Conservation (phyloP, 2,888 invertebrate genomes). For the Lasioglossum oenotherae region DNA sequence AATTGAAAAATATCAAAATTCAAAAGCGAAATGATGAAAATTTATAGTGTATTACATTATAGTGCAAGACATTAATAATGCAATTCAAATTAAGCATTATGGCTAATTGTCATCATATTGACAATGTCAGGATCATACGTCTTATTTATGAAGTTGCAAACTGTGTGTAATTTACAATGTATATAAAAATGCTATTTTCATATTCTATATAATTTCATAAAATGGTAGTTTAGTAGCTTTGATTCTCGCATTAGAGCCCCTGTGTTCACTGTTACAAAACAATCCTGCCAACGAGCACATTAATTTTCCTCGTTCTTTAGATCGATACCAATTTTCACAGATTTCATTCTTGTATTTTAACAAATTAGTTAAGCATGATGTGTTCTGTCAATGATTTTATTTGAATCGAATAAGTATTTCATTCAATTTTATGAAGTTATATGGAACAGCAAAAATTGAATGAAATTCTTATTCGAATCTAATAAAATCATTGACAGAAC, state of each 20-base stretch:
- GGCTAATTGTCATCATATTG: too few species aligned
- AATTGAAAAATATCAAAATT: background rate
- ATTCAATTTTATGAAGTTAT: background rate
- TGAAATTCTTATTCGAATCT: background rate
- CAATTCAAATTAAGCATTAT: too few species aligned
- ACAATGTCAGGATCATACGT: too few species aligned
- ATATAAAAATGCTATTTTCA: background rate
- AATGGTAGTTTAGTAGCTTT: constrained; percentile 5
- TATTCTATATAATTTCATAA: background rate
- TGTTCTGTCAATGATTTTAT: background rate
- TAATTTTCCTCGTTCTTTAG: background rate
- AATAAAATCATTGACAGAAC: background rate
- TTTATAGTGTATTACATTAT: too few species aligned
- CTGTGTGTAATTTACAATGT: background rate
- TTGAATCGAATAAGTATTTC: background rate
- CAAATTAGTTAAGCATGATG: background rate
- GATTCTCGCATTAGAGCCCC: constrained; percentile 20
- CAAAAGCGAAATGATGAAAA: too few species aligned
- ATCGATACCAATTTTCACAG: background rate
- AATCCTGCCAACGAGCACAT: background rate
- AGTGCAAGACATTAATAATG: too few species aligned
- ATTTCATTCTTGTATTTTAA: background rate
- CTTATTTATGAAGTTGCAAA: too few species aligned
- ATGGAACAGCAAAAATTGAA: background rate
- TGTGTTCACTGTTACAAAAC: background rate